phyloP scores from a whole-genome alignment of 2,888 invertebrate species.

The Cataglyphis cursor region DNA sequence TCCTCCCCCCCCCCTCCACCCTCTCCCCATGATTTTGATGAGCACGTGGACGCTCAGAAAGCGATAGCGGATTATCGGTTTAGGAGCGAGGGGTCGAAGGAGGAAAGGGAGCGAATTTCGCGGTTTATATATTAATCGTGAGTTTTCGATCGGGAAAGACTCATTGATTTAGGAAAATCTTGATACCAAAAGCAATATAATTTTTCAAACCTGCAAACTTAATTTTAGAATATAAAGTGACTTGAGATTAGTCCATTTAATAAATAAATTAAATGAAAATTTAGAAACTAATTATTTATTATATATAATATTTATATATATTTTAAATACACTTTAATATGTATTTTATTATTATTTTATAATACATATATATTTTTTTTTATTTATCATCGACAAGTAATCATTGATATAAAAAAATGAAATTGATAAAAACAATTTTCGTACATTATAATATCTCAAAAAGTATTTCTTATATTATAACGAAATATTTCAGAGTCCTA shows the following conservation, averaged over 20 bases:
- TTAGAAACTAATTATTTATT: not conserved
- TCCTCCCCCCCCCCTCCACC: not conserved
- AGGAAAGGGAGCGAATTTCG: conserved; percentile 12
- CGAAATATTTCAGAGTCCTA: not conserved
- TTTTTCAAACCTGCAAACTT: not conserved
- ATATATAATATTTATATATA: too few species aligned
- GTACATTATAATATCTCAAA: not conserved
- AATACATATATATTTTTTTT: not conserved
- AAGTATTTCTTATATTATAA: not conserved
- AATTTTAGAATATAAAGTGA: not conserved
- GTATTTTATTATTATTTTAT: not conserved
- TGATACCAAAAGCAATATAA: not conserved
- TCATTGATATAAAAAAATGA: not conserved
- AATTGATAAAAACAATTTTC: not conserved
- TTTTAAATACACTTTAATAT: not conserved
- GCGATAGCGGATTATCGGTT: conserved; percentile 19
- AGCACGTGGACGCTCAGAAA: not conserved
- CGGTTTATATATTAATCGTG: conserved; percentile 13
- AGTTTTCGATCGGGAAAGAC: conserved; percentile 14
- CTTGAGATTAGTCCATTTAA: not conserved
- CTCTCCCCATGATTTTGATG: not conserved
- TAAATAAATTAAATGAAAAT: not conserved
- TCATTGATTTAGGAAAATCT: not conserved
- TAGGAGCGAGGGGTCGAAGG: not conserved
- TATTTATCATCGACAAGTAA: not conserved